Evolutionary conservation across 1,140 invertebrate species (phyloP).

Genomic region (Calycopis cecrops): DNA sequence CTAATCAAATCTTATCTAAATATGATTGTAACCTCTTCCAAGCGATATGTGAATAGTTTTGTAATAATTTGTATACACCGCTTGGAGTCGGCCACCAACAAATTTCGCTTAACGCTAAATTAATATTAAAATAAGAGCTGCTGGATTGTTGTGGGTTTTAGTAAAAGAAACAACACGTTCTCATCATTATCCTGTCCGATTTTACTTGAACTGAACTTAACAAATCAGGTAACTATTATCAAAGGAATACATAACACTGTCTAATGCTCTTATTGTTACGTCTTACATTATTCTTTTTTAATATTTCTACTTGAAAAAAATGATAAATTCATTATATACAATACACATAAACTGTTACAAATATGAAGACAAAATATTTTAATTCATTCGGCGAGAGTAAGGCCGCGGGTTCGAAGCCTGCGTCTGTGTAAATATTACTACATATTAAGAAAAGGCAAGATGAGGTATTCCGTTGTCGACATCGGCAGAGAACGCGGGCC

Average conservation of each 20-base stretch:
- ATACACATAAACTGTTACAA: constrained; percentile 1
- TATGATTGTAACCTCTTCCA: constrained; percentile 30
- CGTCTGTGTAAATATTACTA: constrained; percentile 20
- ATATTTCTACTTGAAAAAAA: constrained; percentile 44
- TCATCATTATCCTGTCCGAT: constrained; percentile 11
- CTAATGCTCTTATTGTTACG: constrained; percentile 2
- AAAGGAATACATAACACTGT: not conserved
- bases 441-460: constrained; percentile 49
- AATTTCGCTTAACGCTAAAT: constrained; percentile 61
- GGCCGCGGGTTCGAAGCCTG: constrained; percentile 9
- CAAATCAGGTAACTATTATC: constrained; percentile 14
- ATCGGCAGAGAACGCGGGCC: constrained; percentile 23
- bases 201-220: constrained; percentile 16
- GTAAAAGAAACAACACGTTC: constrained; percentile 16
- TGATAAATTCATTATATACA: constrained; percentile 1
- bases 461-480: constrained; percentile 46
- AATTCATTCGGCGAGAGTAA: constrained; percentile 2
- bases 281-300: not conserved
- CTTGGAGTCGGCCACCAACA: constrained; percentile 35
- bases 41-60: constrained; percentile 16
- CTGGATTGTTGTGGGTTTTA: not conserved
- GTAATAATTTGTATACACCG: constrained; percentile 14
- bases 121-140: constrained; percentile 21
- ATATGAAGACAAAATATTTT: constrained; percentile 11
- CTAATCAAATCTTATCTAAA: constrained; percentile 58